Conservation (phyloP, 2,888 invertebrate genomes). For the Oxyteleia sp. region DNA sequence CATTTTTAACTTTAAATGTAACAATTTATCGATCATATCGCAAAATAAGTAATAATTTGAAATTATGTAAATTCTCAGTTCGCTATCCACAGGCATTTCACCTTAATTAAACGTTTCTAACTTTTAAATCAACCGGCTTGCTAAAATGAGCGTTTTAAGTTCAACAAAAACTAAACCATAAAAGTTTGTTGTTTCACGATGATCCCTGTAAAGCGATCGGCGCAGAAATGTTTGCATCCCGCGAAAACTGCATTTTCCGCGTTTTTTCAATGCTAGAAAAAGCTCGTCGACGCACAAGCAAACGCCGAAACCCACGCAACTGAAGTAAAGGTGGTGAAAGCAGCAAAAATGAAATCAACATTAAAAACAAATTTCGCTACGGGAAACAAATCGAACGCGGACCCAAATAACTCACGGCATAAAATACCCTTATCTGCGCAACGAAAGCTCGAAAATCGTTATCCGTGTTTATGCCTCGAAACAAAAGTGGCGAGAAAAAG, state of each 20-base stretch:
- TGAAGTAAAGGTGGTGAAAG: slow-evolving; percentile 16
- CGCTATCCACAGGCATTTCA: too few relatives aligned
- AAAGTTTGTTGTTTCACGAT: too few relatives aligned
- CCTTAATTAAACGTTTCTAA: too few relatives aligned
- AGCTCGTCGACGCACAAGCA: background rate
- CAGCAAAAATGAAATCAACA: slow-evolving; percentile 36
- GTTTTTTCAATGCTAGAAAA: slow-evolving; percentile 9
- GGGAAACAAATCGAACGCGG: slow-evolving; percentile 41
- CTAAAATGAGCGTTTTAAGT: too few relatives aligned
- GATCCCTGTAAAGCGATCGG: too few relatives aligned
- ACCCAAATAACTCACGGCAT: slow-evolving; percentile 43
- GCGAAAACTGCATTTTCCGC: background rate
- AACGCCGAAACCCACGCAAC: background rate
- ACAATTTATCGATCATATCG: too few relatives aligned
- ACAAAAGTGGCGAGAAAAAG: slow-evolving; percentile 68
- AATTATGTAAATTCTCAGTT: too few relatives aligned
- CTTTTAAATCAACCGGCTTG: too few relatives aligned
- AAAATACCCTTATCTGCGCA: slow-evolving; percentile 67
- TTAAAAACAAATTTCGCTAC: slow-evolving; percentile 37
- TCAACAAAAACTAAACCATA: too few relatives aligned
- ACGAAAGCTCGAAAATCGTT: slow-evolving; percentile 61
- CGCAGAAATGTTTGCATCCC: background rate
- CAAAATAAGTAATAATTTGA: too few relatives aligned
- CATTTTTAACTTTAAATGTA: too few relatives aligned
- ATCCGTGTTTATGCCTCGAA: slow-evolving; percentile 66